Conservation (phyloP, 2,113 vertebrate genomes). For the Entelurus aequoreus region DNA sequence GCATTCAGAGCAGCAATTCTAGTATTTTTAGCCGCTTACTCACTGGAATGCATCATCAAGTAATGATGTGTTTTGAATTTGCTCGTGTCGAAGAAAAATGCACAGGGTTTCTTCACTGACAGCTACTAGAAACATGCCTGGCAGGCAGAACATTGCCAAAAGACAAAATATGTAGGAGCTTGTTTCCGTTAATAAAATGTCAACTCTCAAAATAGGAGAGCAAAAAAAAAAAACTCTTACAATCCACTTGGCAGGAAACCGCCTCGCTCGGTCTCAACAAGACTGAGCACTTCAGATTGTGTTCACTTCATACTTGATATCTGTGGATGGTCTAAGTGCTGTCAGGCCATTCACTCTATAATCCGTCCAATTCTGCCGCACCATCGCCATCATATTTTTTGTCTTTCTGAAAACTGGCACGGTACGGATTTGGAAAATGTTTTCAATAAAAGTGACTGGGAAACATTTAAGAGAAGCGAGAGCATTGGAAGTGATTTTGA, state of each 20-base stretch:
- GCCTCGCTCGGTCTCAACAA: slow-evolving; percentile 26
- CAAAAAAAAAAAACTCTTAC: slow-evolving; percentile 2
- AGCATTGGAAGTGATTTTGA: neutral
- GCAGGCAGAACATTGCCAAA: slow-evolving; percentile 12
- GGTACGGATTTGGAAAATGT: slow-evolving; percentile 18
- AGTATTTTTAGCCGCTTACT: slow-evolving; percentile 18
- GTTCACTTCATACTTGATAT: slow-evolving; percentile 23
- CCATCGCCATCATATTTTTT: slow-evolving; percentile 16
- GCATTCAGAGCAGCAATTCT: slow-evolving; percentile 7
- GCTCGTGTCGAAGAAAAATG: slow-evolving; percentile 20
- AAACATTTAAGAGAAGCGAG: neutral
- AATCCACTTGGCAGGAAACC: slow-evolving; percentile 17
- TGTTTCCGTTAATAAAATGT: slow-evolving; percentile 30
- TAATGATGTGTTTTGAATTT: slow-evolving; percentile 30
- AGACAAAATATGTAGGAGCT: slow-evolving; percentile 16
- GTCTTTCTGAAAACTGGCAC: slow-evolving; percentile 15
- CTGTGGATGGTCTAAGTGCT: slow-evolving; percentile 14
- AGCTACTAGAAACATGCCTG: slow-evolving; percentile 30
- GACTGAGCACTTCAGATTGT: slow-evolving; percentile 14
- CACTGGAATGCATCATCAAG: slow-evolving; percentile 24
- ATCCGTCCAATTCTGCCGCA: slow-evolving; percentile 33
- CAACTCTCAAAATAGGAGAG: slow-evolving; percentile 12
- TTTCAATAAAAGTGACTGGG: slow-evolving; percentile 8
- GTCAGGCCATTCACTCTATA: slow-evolving; percentile 17
- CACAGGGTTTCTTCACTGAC: slow-evolving; percentile 30